Evolutionary conservation across 2,888 invertebrate species (phyloP).

Genomic region (Agrochola litura): DNA sequence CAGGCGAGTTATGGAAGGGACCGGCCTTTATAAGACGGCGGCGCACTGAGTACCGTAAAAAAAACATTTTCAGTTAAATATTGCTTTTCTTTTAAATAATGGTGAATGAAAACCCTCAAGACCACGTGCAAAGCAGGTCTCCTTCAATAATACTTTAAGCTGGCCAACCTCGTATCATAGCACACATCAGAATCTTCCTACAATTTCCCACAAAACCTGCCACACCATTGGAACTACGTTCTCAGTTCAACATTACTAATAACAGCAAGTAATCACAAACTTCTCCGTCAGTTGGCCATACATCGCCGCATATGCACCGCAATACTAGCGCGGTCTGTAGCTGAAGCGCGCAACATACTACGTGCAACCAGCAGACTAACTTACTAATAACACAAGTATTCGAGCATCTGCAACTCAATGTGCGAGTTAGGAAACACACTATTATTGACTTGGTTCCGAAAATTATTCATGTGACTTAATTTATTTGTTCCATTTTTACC

Average conservation of each 20-base stretch:
- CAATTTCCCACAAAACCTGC: background rate
- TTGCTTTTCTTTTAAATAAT: no score
- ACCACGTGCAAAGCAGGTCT: no score
- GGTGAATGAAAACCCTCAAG: no score
- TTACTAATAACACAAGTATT: constrained; percentile 54
- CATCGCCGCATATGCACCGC: constrained; percentile 29
- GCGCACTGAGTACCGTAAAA: no score
- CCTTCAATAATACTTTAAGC: no score
- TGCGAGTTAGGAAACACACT: constrained; percentile 16
- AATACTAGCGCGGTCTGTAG: background rate
- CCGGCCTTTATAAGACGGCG: no score
- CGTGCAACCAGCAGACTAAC: constrained; percentile 32
- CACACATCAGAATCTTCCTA: background rate
- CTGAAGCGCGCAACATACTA: constrained; percentile 34
- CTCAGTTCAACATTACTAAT: constrained; percentile 51
- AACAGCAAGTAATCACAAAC: constrained; percentile 58
- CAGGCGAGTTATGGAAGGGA: no score
- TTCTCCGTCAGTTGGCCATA: constrained; percentile 31
- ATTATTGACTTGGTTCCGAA: constrained; percentile 11
- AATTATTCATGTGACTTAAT: background rate
- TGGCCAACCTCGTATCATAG: no score
- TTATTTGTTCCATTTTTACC: background rate
- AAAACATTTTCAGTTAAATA: no score
- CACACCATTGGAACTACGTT: constrained; percentile 9
- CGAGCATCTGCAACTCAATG: constrained; percentile 26